These are phyloP conservation scores for Camelus dromedarius DNA, from an alignment of 2,113 vertebrate species.

Conservation along the genomic window DNA sequence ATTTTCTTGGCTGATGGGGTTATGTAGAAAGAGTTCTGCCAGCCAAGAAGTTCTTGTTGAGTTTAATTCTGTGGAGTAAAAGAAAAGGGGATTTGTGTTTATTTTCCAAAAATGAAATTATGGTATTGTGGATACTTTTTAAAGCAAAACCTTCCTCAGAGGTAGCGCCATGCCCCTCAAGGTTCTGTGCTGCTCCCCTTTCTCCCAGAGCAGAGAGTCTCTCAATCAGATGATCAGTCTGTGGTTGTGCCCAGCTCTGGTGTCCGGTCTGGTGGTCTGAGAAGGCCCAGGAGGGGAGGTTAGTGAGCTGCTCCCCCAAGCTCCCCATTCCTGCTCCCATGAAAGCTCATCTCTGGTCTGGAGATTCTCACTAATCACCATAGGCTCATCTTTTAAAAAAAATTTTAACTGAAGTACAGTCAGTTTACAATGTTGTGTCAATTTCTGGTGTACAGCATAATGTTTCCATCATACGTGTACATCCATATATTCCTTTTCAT, in stretches of 20 bases:
- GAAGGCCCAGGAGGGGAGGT: background rate
- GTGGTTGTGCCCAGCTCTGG: background rate
- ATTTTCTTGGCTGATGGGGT: background rate
- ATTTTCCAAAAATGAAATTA: slow-evolving; percentile 43
- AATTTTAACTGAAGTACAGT: too few relatives aligned
- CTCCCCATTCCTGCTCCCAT: background rate
- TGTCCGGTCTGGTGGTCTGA: background rate
- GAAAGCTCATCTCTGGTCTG: background rate
- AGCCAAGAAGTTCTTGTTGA: background rate
- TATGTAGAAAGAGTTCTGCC: background rate
- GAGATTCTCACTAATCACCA: background rate
- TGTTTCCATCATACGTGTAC: too few relatives aligned
- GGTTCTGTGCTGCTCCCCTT: background rate
- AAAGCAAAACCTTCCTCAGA: background rate
- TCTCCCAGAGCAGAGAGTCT: background rate
- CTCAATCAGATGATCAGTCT: too few relatives aligned
- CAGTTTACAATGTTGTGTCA: too few relatives aligned
- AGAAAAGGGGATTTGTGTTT: background rate
- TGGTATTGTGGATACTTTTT: background rate
- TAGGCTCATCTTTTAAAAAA: background rate
- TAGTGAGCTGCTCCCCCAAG: background rate
- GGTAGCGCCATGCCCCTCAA: background rate
- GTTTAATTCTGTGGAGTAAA: background rate
- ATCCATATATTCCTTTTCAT: too few relatives aligned
- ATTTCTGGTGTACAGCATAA: too few relatives aligned